Conservation (phyloP, 2,797 vertebrate genomes). For the Tinamus major region DNA sequence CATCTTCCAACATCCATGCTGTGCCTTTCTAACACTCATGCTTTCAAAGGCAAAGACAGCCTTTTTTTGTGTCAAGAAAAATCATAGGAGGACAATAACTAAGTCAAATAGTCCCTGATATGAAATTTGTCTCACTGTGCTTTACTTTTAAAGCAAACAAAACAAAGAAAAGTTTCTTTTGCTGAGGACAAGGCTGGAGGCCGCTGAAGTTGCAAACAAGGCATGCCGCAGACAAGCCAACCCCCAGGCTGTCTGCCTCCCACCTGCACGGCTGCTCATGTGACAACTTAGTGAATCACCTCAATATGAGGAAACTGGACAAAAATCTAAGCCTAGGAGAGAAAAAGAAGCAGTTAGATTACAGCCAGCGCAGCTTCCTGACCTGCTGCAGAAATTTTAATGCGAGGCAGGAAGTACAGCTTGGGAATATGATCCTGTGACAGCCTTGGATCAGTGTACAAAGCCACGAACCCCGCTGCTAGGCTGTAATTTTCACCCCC, state of each 20-base stretch:
- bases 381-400: background rate
- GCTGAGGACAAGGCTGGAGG: background rate
- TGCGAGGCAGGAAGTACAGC: background rate
- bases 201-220: background rate
- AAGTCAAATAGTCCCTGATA: background rate
- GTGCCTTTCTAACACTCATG: background rate
- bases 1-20: rapidly evolving
- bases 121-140: background rate
- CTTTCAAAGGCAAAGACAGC: background rate
- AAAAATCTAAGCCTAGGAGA: background rate
- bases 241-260: background rate
- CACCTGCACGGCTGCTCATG: background rate
- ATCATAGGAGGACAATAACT: background rate
- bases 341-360: background rate
- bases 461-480: rapidly evolving
- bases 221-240: background rate
- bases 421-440: background rate
- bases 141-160: background rate
- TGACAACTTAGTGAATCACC: background rate
- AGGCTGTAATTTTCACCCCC: background rate
- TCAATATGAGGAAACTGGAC: background rate
- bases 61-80: background rate
- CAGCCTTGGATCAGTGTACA: background rate
- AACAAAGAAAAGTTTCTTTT: background rate
- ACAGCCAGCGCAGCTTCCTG: background rate